Evolutionary conservation across 2,113 vertebrate species (phyloP), one percentile per base, ranked within the genome.

Genomic region (Poeciliopsis occidentalis): DNA sequence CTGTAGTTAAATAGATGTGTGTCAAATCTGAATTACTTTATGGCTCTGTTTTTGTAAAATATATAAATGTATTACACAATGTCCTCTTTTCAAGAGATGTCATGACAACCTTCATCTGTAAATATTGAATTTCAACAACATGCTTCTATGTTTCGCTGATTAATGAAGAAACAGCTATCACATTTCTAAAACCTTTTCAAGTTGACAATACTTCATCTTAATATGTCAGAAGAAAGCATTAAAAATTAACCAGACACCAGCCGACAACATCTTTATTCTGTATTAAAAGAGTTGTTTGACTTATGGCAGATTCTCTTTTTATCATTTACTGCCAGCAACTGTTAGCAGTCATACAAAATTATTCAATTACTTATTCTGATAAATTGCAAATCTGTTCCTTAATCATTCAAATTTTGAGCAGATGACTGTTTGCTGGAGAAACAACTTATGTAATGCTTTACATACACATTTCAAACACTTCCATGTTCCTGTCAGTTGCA

Each of bases 391-490:
- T 68, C 27, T 24, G 63, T 17, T 60, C 27, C 19, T 65, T 37
- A 66, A 57, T 57, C 10, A 19, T 47, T 22, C 8, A 57, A 60
- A 51, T 12, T 17, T 0, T 60, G 27, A 63, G 22, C 29, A 69
- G 5, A 69, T 68, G 31, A 51, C 1, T 51, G 19, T 68, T 64
- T 1, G 47, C 8, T 37, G 22, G 39, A 29, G 34, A 34, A 26
- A 8, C 39, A 64, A 64, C 17, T 3, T 27, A 70, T 11, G 1
- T 41, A 32, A 8, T 63, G 17, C n/a, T 63, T 90, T 85, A 92
- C 69, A 94, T 92, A 64, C 88, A 87, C 62, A 77, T 89, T 78
- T 92, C 79, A 39, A 68, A 77, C 7, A 78, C 70, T 67, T 80
- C 75, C 30, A 34, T 88, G 13, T 64, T 69, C 17, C 62, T 67